Evolutionary conservation across 2,888 invertebrate species (phyloP), one percentile per base, ranked within the genome.

Genomic region (Teleogryllus oceanicus): DNA sequence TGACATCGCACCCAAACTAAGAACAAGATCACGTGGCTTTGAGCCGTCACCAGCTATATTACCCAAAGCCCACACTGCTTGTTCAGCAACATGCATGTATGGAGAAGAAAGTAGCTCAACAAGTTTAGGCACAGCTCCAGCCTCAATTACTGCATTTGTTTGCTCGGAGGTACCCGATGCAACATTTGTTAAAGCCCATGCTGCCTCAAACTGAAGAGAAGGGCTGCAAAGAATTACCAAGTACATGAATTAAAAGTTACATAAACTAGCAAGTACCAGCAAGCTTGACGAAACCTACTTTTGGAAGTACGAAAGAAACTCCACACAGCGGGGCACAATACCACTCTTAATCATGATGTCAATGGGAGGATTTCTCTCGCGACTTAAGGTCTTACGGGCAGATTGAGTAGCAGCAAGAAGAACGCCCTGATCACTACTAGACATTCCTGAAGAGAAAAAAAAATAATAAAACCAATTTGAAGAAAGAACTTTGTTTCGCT

Each of bases 151-250:
- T 21, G 93, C 92, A 83, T 92, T 90, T 0, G 99, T 99, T 86
- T 99, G 97, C 0, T 94, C 93, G 0, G 94, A 92, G 0, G 95
- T 95, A 12, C 99, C 99, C 0, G 98, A 98, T 0, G 99, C 98
- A 79, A 99, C 95, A 86, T 99, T 99, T 49, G 99, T 99, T 80
- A 99, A 88, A 0, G 97, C 97, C 99, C 99, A 99, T 0, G 98
- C 94, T 1, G 98, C 94, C 88, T 99, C 99, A 88, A 99, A 99
- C 87, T 98, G 96, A 1, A 96, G 88, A 78, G 92, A 89, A 0
- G 92, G 87, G 83, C 94, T 95, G 85, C 0, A 88, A 78, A n/a
- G 13, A 18, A 51, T 78, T 13, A 49, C 11, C 78, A 74, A 74
- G 49, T 21, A 21, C 21, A 21, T 21, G 21, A 78, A 78, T 74